Base-by-base conservation (phyloP, 2,113 vertebrate genomes). In the Delphinapterus leucas region DNA sequence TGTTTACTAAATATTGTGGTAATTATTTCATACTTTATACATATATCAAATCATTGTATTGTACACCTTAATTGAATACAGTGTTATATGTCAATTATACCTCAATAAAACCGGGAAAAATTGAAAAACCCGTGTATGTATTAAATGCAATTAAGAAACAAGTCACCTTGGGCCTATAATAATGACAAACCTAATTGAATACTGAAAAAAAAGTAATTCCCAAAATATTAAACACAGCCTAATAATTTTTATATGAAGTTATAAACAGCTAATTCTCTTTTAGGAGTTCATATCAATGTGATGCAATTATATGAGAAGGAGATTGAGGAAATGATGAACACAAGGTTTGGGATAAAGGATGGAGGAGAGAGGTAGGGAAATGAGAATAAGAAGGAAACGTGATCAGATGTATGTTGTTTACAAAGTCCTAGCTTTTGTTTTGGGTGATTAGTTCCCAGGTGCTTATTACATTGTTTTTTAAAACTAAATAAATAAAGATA, bases 81-180 rank as follows among this genome's bases (percentile, higher is more conserved):
- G 38, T 73, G 31, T 79, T 79, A n/a, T n/a, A 82, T 63, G 36
- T 49, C 53, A 92, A 74, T 76, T 85, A 76, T 55, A 93, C 38
- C 53, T 83, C 58, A 47, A 61, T 61, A 92, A 83, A 73, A 73
- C 55, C 20, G 10, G 23, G 17, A 13, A 26, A 20, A 47, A 44
- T 41, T 23, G 44, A 60, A 74, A 73, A 65, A 63, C 36, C 6
- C 14, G 15, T 74, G 38, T 74, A 18, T 47, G 26, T 47, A 44
- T 83, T 90, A 88, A 94, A 76, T 58, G 6, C 28, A 88, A 65
- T 90, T 87, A 81, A 53, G 41, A 93, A 91, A 86, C 13, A 90
- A 90, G 53, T 90, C 31, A 77, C 33, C 26, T 71, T 49, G 25
- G 33, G 63, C 83, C 67, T 90, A 44, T 61, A 81, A 90, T 93